Percentiles rank a stretch among this genome's conserved stretches.
Conservation (phyloP, 2,797 vertebrate species). For the Morus bassanus region DNA sequence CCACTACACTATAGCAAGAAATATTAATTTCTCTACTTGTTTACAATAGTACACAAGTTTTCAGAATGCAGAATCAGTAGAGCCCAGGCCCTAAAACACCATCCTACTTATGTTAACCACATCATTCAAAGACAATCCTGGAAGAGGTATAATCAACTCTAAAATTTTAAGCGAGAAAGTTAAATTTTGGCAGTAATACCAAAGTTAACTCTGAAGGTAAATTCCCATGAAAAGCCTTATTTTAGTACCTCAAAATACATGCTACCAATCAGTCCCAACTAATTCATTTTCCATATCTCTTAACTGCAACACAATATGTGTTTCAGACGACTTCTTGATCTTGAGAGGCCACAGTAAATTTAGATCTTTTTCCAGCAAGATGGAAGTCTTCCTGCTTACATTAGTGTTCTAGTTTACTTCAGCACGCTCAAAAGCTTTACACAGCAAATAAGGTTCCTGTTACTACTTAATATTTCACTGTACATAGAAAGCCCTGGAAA, state of each 20-base stretch:
- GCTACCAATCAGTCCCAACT: not conserved
- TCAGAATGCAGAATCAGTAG: not conserved
- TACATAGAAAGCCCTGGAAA: not conserved
- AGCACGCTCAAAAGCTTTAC: not conserved
- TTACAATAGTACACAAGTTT: not conserved
- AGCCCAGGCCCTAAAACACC: too few species aligned
- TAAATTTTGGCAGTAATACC: not conserved
- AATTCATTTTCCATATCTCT: accelerated
- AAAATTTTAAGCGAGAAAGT: not conserved
- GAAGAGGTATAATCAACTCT: not conserved
- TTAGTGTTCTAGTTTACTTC: not conserved
- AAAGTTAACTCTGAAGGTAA: not conserved
- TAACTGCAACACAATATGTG: not conserved
- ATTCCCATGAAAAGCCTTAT: not conserved
- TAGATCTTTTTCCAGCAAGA: not conserved
- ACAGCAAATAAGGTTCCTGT: not conserved
- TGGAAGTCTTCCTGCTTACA: not conserved
- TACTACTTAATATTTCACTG: not conserved
- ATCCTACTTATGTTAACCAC: not conserved
- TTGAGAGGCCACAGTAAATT: not conserved
- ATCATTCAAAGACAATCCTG: not conserved
- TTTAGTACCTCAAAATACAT: not conserved
- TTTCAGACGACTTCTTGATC: not conserved
- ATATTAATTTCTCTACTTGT: not conserved
- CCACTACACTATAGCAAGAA: not conserved